Evolutionary conservation across 2,888 invertebrate species (phyloP).

Genomic region (Sialis lutaria): DNA sequence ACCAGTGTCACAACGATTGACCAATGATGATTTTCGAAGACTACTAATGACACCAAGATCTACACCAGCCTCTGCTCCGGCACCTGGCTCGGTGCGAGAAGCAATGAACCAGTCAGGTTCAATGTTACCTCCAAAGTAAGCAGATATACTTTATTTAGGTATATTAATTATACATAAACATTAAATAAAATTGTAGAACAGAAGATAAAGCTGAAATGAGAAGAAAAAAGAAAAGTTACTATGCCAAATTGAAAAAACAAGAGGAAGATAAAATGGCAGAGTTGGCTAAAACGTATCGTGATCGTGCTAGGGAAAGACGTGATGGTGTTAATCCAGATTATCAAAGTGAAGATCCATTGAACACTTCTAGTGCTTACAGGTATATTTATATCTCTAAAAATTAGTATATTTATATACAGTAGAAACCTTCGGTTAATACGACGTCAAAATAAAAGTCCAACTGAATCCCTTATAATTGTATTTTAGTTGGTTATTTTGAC

Average conservation of each 20-base stretch:
- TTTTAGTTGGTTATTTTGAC: too few species aligned
- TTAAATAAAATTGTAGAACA: constrained; percentile 13
- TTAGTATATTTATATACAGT: too few species aligned
- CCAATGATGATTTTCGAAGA: constrained; percentile 95
- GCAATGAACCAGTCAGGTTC: constrained; percentile 41
- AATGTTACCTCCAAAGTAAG: constrained; percentile 19
- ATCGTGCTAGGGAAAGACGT: constrained; percentile 76
- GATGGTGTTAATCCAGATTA: constrained; percentile 73
- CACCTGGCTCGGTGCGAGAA: constrained; percentile 45
- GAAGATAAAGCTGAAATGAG: constrained; percentile 70
- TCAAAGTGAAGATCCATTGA: constrained; percentile 66
- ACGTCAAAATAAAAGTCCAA: too few species aligned
- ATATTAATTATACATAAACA: neutral
- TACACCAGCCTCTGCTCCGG: constrained; percentile 41
- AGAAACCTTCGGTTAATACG: too few species aligned
- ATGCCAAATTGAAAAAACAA: constrained; percentile 84
- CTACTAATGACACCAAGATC: constrained; percentile 86
- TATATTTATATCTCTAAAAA: neutral
- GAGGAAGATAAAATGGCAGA: constrained; percentile 92
- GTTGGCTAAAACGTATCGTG: constrained; percentile 82
- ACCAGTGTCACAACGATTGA: constrained; percentile 62
- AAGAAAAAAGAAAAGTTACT: constrained; percentile 86
- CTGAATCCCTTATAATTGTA: too few species aligned
- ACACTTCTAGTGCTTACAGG: constrained; percentile 43
- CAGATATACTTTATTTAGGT: neutral